phyloP scores from a whole-genome alignment of 2,888 invertebrate species.

The Podabrus alpinus region DNA sequence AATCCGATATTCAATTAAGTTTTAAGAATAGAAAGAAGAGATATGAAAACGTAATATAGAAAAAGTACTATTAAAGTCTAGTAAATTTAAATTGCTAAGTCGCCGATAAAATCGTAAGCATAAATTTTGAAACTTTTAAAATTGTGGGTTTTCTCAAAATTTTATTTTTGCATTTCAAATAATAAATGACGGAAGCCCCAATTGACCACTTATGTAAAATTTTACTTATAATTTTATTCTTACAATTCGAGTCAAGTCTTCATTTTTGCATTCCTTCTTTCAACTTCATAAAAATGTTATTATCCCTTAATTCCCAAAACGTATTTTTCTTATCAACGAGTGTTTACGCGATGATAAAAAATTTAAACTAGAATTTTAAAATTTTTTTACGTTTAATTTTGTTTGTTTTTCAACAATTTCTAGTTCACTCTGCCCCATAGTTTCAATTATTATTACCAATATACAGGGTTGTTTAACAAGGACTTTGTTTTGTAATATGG shows the following conservation, averaged over 20 bases:
- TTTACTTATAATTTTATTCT: slow-evolving; percentile 7
- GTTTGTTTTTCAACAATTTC: background rate
- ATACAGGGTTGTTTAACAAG: no score
- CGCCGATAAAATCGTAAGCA: background rate
- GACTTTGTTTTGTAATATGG: no score
- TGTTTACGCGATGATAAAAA: background rate
- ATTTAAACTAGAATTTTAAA: background rate
- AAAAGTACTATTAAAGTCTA: slow-evolving; percentile 14
- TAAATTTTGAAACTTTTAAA: background rate
- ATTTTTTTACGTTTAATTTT: background rate
- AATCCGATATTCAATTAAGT: slow-evolving; percentile 19
- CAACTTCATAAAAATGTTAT: slow-evolving; percentile 14
- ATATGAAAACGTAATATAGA: slow-evolving; percentile 14
- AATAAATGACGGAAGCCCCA: slow-evolving; percentile 4
- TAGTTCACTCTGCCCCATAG: background rate
- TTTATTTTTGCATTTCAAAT: background rate
- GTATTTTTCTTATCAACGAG: background rate
- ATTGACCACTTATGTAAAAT: slow-evolving; percentile 11
- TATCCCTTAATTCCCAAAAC: slow-evolving; percentile 16
- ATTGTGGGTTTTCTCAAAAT: background rate
- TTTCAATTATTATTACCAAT: no score
- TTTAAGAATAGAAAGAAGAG: slow-evolving; percentile 9
- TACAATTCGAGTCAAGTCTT: slow-evolving; percentile 14
- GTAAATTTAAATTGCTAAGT: background rate
- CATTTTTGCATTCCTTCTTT: slow-evolving; percentile 9